Evolutionary conservation across 2,797 vertebrate species (phyloP).

Genomic region (Zalophus californianus): DNA sequence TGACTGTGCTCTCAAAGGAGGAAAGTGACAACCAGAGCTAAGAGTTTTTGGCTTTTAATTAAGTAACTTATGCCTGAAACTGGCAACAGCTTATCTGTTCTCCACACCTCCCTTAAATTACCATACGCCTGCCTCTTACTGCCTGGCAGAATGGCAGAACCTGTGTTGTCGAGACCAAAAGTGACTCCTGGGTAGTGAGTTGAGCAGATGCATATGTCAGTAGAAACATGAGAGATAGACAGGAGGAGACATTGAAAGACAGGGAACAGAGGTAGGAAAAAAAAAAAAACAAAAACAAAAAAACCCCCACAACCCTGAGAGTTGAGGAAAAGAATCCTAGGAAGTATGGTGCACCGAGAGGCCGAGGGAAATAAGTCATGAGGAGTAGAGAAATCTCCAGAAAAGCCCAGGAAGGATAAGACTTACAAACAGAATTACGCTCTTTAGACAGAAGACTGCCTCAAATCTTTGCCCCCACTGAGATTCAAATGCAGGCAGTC

Average conservation of each 20-base stretch:
- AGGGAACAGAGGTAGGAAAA: background rate
- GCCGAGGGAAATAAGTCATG: background rate
- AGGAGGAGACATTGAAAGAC: background rate
- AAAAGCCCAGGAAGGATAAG: background rate
- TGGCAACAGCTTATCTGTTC: constrained; percentile 69
- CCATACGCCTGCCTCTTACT: background rate
- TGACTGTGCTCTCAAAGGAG: constrained; percentile 17
- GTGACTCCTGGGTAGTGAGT: constrained; percentile 10
- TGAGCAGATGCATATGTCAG: constrained; percentile 15
- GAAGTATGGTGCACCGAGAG: background rate
- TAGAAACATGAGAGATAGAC: background rate
- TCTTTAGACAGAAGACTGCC: background rate
- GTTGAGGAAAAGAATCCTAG: background rate
- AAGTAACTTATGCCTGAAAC: constrained; percentile 74
- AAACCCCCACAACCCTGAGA: background rate
- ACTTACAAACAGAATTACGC: background rate
- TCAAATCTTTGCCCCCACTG: constrained; percentile 46
- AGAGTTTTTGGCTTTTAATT: constrained; percentile 81
- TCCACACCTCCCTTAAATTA: background rate
- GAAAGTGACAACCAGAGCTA: constrained; percentile 53
- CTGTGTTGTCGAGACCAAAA: constrained; percentile 56
- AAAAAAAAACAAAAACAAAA: too few relatives aligned
- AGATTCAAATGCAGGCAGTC: constrained; percentile 46
- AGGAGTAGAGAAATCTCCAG: background rate
- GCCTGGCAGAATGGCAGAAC: background rate